Evolutionary conservation across 1,140 invertebrate species (phyloP).

Genomic region (Drosophila suzukii): DNA sequence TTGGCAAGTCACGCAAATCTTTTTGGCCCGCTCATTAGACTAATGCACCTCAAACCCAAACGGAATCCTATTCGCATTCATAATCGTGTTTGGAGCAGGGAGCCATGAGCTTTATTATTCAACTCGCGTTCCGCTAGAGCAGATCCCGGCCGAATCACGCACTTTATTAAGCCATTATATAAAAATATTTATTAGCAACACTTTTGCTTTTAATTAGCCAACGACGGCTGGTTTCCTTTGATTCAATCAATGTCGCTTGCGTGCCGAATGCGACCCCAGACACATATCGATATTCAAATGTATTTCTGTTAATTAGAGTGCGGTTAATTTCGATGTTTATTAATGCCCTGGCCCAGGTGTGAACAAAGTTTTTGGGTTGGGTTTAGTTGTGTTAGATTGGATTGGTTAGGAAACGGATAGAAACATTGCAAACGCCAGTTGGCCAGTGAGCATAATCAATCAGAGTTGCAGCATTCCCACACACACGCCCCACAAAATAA

Average conservation of each 20-base stretch:
- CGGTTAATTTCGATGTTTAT: conserved; percentile 77
- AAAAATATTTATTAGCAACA: conserved; percentile 69
- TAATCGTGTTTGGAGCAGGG: conserved; percentile 49
- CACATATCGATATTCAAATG: conserved; percentile 34
- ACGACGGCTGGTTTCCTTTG: conserved; percentile 56
- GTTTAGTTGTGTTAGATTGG: too few species aligned
- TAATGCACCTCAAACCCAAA: conserved; percentile 40
- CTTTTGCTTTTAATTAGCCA: conserved; percentile 73
- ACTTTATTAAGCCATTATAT: conserved; percentile 79
- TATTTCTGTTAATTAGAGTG: conserved; percentile 73
- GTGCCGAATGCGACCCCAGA: conserved; percentile 55
- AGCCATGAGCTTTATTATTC: conserved; percentile 65
- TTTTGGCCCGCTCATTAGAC: conserved; percentile 66
- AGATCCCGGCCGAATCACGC: conserved; percentile 61
- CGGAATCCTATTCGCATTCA: conserved; percentile 56
- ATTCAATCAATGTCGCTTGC: conserved; percentile 55
- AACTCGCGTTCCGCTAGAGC: conserved; percentile 60
- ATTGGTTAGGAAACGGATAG: not conserved
- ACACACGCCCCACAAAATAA: conserved; percentile 50
- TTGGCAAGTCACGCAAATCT: conserved; percentile 71
- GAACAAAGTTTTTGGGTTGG: conserved; percentile 52
- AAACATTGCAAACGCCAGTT: conserved; percentile 7
- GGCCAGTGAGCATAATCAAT: conserved; percentile 61
- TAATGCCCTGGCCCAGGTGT: conserved; percentile 74
- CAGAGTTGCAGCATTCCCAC: conserved; percentile 71